Evolutionary conservation across 2,113 vertebrate genomes (phyloP).

Genomic region (Falcunculus frontatus): DNA sequence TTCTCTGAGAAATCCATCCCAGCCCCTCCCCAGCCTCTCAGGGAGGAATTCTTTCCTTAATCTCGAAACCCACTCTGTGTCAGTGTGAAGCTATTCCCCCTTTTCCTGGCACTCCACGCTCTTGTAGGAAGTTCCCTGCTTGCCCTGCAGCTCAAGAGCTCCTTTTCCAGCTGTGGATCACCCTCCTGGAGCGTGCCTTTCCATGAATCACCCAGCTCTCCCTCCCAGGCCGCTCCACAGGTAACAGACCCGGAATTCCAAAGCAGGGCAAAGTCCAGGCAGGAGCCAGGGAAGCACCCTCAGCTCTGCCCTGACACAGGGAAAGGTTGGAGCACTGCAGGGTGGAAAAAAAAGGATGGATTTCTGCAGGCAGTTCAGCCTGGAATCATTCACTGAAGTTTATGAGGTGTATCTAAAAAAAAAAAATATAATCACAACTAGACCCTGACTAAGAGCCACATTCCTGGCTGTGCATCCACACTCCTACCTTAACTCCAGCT

Average conservation of each 20-base stretch:
- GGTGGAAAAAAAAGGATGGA: rapidly evolving
- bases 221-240: neutral
- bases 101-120: rapidly evolving
- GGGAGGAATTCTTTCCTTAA: neutral
- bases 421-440: neutral
- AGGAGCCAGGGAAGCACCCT: neutral
- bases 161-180: neutral
- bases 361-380: neutral
- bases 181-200: rapidly evolving
- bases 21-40: neutral
- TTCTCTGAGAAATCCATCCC: neutral
- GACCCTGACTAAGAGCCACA: neutral
- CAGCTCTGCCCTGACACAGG: neutral
- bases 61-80: rapidly evolving
- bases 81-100: rapidly evolving
- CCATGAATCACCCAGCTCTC: neutral
- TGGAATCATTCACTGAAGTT: neutral
- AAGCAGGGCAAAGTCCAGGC: slow-evolving; percentile 19
- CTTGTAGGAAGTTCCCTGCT: neutral
- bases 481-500: slow-evolving; percentile 21
- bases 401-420: rapidly evolving
- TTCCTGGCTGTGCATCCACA: neutral
- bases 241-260: neutral
- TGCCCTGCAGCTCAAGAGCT: neutral
- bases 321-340: neutral